Percentiles rank a stretch among this genome's conserved stretches.
phyloP scores from a whole-genome alignment of 2,113 vertebrate genomes.

The Probosciger aterrimus region DNA sequence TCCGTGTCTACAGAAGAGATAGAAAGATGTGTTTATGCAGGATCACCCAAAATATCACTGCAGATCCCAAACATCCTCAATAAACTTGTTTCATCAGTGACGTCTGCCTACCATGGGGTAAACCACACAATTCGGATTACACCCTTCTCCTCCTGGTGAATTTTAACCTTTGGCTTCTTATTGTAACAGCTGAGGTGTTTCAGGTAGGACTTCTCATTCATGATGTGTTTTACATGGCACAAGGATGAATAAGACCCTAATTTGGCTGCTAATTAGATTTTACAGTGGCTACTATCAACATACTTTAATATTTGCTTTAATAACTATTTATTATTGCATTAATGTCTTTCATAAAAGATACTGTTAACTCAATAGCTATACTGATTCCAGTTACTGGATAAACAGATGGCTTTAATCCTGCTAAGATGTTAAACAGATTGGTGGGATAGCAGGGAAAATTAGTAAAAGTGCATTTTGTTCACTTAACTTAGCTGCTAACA shows the following conservation, averaged over 20 bases:
- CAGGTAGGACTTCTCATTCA: background rate
- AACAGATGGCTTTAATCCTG: background rate
- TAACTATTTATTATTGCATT: background rate
- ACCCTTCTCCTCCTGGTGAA: background rate
- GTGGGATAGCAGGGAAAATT: background rate
- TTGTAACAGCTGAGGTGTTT: background rate
- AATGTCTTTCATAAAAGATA: background rate
- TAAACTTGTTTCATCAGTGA: background rate
- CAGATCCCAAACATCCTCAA: accelerated
- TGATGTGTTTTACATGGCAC: background rate
- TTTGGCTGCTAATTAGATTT: background rate
- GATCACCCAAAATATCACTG: background rate
- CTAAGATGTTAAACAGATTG: background rate
- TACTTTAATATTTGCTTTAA: background rate
- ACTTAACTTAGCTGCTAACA: background rate
- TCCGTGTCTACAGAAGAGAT: background rate
- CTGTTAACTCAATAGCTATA: background rate
- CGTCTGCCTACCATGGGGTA: background rate
- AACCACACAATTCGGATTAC: background rate
- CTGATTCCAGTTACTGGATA: background rate
- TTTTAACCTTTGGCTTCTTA: background rate
- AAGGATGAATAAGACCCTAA: background rate
- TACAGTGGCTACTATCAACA: background rate
- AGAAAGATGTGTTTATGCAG: background rate
- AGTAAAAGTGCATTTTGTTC: background rate